phyloP scores from a whole-genome alignment of 1,140 invertebrate genomes.

The Coptotermes formosanus region DNA sequence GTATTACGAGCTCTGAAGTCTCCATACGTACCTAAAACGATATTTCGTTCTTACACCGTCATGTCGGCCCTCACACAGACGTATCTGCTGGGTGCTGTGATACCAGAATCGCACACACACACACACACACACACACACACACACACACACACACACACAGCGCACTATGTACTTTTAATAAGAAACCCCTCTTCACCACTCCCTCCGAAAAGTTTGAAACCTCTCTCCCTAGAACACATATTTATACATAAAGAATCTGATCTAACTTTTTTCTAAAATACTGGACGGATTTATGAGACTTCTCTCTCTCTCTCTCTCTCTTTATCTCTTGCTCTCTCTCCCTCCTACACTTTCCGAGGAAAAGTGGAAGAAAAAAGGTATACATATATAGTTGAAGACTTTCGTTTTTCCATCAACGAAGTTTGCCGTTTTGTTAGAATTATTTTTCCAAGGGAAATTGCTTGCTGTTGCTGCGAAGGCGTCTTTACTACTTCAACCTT shows the following conservation, averaged over 20 bases:
- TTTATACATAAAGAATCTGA: constrained; percentile 25
- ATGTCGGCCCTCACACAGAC: background rate
- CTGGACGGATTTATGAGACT: constrained; percentile 25
- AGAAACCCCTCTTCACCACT: background rate
- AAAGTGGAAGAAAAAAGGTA: constrained; percentile 16
- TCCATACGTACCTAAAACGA: background rate
- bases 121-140: background rate
- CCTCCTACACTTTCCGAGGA: background rate
- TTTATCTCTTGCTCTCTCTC: background rate
- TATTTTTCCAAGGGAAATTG: constrained; percentile 26
- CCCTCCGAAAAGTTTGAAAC: background rate
- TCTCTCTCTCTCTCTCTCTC: constrained; percentile 7
- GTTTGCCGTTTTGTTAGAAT: constrained; percentile 28
- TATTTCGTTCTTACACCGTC: background rate
- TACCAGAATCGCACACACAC: background rate
- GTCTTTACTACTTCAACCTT: background rate
- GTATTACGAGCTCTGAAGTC: too few relatives aligned
- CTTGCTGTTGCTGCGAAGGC: constrained; percentile 27
- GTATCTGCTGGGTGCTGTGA: background rate
- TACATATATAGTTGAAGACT: constrained; percentile 26
- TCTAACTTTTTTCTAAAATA: constrained; percentile 26
- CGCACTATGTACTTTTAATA: background rate
- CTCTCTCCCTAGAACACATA: background rate
- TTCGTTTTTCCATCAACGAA: constrained; percentile 29
- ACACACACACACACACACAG: background rate